Conservation (phyloP, 2,888 invertebrate genomes). For the Chloroclysta siterata region DNA sequence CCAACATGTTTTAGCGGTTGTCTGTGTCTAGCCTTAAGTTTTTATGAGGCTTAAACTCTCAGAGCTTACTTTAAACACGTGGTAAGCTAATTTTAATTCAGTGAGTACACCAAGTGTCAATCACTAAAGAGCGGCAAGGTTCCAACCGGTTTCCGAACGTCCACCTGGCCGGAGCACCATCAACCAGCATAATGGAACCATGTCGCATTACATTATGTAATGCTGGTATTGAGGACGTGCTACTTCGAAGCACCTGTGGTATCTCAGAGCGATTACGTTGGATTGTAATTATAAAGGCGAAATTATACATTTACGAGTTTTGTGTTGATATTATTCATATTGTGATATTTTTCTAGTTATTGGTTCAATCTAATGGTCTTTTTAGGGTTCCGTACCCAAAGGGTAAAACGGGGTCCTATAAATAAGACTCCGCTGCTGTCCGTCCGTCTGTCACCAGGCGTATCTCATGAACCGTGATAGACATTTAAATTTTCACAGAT, state of each 20-base stretch:
- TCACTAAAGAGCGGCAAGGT: slow-evolving; percentile 32
- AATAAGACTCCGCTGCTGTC: no score
- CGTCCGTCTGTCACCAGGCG: no score
- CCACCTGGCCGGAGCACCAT: slow-evolving; percentile 27
- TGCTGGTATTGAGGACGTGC: slow-evolving; percentile 42
- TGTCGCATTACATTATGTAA: slow-evolving; percentile 42
- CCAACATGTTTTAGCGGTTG: no score
- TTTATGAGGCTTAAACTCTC: not conserved
- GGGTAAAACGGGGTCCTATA: no score
- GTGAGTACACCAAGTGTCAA: slow-evolving; percentile 16
- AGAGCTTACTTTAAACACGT: slow-evolving; percentile 1
- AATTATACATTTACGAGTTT: slow-evolving; percentile 14
- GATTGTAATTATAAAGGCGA: slow-evolving; percentile 19
- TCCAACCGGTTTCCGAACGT: slow-evolving; percentile 28
- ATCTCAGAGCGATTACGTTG: slow-evolving; percentile 36
- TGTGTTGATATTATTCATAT: slow-evolving; percentile 10
- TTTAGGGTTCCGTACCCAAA: no score
- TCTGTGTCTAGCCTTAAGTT: no score
- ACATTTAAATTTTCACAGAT: no score
- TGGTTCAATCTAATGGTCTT: no score
- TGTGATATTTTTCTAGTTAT: not conserved
- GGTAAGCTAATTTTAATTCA: not conserved
- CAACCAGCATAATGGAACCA: slow-evolving; percentile 34
- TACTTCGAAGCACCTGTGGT: slow-evolving; percentile 44
- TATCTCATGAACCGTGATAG: no score